phyloP scores from a whole-genome alignment of 2,113 vertebrate species.

The Vombatus ursinus region DNA sequence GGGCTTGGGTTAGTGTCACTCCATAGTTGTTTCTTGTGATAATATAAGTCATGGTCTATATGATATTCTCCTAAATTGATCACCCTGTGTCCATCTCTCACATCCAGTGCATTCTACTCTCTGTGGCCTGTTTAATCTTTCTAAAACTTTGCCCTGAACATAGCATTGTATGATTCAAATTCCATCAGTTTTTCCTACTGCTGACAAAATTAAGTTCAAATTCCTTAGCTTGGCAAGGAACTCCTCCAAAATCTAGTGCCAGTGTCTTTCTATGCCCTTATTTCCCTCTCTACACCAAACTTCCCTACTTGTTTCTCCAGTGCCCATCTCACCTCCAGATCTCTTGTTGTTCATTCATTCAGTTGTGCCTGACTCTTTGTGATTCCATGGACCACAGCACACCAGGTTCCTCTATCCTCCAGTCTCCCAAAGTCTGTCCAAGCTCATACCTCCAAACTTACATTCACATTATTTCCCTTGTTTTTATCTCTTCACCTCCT shows the following conservation, averaged over 20 bases:
- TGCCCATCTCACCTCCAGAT: neutral
- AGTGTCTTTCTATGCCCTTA: neutral
- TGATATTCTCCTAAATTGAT: too few species aligned
- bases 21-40: too few species aligned
- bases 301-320: neutral
- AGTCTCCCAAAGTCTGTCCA: neutral
- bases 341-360: too few species aligned
- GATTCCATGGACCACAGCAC: neutral
- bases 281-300: neutral
- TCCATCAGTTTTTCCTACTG: neutral
- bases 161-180: neutral
- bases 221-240: neutral
- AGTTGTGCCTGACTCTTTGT: neutral
- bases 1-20: too few species aligned
- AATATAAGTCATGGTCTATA: too few species aligned
- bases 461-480: neutral
- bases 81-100: too few species aligned
- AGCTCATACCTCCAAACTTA: neutral
- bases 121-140: too few species aligned
- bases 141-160: neutral
- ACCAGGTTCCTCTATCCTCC: neutral
- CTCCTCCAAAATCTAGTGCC: neutral
- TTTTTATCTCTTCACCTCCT: neutral
- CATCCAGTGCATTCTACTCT: too few species aligned
- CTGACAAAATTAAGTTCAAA: neutral